Percentiles rank a stretch among this genome's conserved stretches.
phyloP scores from a whole-genome alignment of 53 echinoderm and acorn worm genomes.

The Patiria pectinifera region DNA sequence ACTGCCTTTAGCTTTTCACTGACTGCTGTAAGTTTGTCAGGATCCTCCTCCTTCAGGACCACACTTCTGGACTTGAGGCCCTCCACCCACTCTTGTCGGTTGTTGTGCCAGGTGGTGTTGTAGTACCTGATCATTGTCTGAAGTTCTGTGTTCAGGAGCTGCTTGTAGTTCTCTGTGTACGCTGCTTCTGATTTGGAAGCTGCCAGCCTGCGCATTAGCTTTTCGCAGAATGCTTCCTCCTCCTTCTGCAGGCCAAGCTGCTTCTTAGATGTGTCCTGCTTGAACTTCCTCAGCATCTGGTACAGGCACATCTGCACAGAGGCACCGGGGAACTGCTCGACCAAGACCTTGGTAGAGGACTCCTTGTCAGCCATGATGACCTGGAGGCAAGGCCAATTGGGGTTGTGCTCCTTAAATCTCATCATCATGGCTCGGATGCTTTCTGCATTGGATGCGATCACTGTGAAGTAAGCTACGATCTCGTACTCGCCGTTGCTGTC shows the following conservation, averaged over 20 bases:
- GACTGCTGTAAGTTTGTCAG: slow-evolving; percentile 4
- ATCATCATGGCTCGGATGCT: slow-evolving; percentile 52
- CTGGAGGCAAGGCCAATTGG: slow-evolving; percentile 36
- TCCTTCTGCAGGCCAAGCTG: slow-evolving; percentile 31
- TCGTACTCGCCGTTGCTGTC: slow-evolving; percentile 70
- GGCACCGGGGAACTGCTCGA: slow-evolving; percentile 18
- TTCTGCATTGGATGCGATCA: slow-evolving; percentile 3
- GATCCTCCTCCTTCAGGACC: neutral
- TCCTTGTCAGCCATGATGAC: slow-evolving; percentile 73
- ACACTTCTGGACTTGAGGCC: slow-evolving; percentile 38
- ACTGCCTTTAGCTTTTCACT: neutral
- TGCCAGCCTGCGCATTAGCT: slow-evolving; percentile 22
- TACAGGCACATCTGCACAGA: slow-evolving; percentile 65
- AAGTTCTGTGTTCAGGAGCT: neutral
- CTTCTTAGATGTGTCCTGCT: slow-evolving; percentile 48
- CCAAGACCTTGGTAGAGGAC: slow-evolving; percentile 41
- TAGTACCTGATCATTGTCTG: slow-evolving; percentile 45
- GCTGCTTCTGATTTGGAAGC: slow-evolving; percentile 3
- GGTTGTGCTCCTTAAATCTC: slow-evolving; percentile 67
- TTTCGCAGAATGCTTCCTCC: slow-evolving; percentile 1
- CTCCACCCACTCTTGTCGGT: slow-evolving; percentile 64
- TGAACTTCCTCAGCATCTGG: slow-evolving; percentile 64
- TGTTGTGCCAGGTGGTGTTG: slow-evolving; percentile 60
- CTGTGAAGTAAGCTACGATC: slow-evolving; percentile 18
- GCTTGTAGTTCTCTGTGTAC: slow-evolving; percentile 29